These are phyloP conservation scores for Geotrypetes seraphini DNA, from an alignment of 2,797 vertebrate genomes.

Conservation along the genomic window DNA sequence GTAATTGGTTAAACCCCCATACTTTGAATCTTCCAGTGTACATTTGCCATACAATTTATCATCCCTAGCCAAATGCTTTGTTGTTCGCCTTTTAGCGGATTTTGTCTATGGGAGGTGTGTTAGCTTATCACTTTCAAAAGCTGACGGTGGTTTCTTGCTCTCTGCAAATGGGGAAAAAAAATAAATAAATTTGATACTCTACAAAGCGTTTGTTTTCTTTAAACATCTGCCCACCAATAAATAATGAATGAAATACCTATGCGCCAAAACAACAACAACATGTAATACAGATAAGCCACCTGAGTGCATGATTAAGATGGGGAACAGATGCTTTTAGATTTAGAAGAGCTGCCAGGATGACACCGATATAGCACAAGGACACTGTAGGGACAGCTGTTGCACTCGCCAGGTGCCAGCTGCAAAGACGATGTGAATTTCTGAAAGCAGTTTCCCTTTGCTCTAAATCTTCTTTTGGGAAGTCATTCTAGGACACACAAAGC, in stretches of 20 bases:
- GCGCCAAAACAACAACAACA: slow-evolving; percentile 7
- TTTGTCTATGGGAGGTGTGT: too few relatives aligned
- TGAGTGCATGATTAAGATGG: slow-evolving; percentile 25
- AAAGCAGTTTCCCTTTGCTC: slow-evolving; percentile 16
- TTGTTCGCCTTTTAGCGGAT: too few relatives aligned
- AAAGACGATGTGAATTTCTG: slow-evolving; percentile 23
- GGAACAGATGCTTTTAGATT: slow-evolving; percentile 33
- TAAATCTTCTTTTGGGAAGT: slow-evolving; percentile 23
- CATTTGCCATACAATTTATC: too few relatives aligned
- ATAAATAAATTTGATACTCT: too few relatives aligned
- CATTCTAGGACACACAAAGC: slow-evolving; percentile 2
- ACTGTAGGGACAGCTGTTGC: slow-evolving; percentile 24
- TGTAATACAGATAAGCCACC: slow-evolving; percentile 15
- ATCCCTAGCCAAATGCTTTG: too few relatives aligned
- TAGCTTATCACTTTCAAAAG: too few relatives aligned
- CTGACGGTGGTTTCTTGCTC: background rate
- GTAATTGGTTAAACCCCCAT: too few relatives aligned
- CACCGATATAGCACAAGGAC: slow-evolving; percentile 10
- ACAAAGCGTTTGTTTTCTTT: background rate
- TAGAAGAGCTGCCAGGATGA: slow-evolving; percentile 21
- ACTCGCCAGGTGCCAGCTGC: slow-evolving; percentile 16
- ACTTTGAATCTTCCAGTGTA: too few relatives aligned
- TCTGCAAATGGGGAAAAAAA: background rate
- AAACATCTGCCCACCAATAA: slow-evolving; percentile 11
- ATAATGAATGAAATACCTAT: slow-evolving; percentile 21